phyloP scores from a whole-genome alignment of 2,113 vertebrate species.

The Colistium nudipinnis region DNA sequence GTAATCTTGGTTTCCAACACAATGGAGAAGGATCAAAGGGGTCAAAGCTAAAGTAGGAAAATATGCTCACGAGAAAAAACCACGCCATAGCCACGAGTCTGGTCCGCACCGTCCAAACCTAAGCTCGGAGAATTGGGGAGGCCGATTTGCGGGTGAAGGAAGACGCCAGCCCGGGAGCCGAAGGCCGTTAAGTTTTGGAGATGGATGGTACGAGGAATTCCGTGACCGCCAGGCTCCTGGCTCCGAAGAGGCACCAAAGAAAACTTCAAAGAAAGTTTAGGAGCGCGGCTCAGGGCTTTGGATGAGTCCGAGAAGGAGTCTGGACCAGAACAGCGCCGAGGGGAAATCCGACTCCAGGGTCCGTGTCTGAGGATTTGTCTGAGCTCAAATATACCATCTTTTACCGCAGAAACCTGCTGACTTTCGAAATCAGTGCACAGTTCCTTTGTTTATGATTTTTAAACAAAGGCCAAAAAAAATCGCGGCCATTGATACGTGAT shows the following conservation, averaged over 20 bases:
- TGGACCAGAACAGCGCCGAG: not conserved
- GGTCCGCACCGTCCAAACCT: conserved; percentile 59
- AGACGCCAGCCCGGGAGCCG: conserved; percentile 65
- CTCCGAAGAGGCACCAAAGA: conserved; percentile 44
- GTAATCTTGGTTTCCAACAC: conserved; percentile 74
- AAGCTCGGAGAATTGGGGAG: conserved; percentile 77
- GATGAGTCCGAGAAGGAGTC: conserved; percentile 11
- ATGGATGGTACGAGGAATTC: conserved; percentile 63
- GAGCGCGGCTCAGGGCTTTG: conserved; percentile 46
- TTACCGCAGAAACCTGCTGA: not conserved
- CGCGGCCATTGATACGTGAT: conserved; percentile 48
- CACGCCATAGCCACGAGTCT: conserved; percentile 55
- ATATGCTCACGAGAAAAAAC: conserved; percentile 63
- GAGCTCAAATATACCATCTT: conserved; percentile 9
- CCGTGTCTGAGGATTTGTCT: not conserved
- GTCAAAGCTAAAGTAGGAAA: conserved; percentile 82
- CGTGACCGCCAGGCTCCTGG: conserved; percentile 64
- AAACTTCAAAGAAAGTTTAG: conserved; percentile 64
- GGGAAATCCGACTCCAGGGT: not conserved
- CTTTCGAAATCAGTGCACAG: conserved; percentile 29
- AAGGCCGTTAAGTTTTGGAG: conserved; percentile 60
- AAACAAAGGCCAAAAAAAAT: conserved; percentile 35
- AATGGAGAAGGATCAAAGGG: conserved; percentile 76
- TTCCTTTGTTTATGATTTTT: too few relatives aligned
- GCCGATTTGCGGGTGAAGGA: conserved; percentile 73